Evolutionary conservation across 2,113 vertebrate genomes (phyloP), one percentile per base, ranked within the genome.

Genomic region (Zonotrichia leucophrys): DNA sequence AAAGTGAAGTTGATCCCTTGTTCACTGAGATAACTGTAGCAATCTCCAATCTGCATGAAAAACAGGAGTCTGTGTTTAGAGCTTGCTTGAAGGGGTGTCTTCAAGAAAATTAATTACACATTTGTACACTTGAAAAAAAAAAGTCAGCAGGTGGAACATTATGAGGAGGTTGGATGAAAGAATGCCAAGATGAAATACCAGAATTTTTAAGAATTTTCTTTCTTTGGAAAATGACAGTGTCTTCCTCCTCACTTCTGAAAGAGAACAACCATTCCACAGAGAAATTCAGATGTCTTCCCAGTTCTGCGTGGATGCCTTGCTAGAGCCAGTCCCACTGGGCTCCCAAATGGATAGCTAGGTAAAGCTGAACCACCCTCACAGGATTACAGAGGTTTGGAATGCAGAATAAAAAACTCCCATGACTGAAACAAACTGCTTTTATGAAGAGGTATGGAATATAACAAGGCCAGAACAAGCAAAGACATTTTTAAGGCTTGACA

Each of bases 291-390:
- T n/a, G 12, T 23, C 49, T 53, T 44, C 58, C 31, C 62, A 68
- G 4, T 49, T 74, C 62, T 58, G 22, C 2, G 6, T 22, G 39
- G 35, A 68, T 83, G 33, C 14, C 49, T 60, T 46, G 10, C 30
- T 31, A 63, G 20, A 89, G 11, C 17, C 0, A 0, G 9, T 81
- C 47, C 35, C 23, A 28, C 27, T 39, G 10, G n/a, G 18, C 28
- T 47, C 49, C 23, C 41, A 28, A 3, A 5, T 4, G 0, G 46
- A 23, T 17, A 84, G 27, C 23, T 77, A 18, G 23, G 23, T 73
- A 68, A 77, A 90, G 23, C 35, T 49, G 30, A 83, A 52, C 12
- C 23, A 31, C 7, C 27, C 44, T 52, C 62, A 15, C 5, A 5
- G 24, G 31, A 67, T 37, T 77, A 56, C 0, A 9, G 20, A 84